A percentile compares a stretch with the other conserved stretches of the same genome.
Conservation (phyloP, 2,797 vertebrate genomes). For the Leptodactylus fallax region DNA sequence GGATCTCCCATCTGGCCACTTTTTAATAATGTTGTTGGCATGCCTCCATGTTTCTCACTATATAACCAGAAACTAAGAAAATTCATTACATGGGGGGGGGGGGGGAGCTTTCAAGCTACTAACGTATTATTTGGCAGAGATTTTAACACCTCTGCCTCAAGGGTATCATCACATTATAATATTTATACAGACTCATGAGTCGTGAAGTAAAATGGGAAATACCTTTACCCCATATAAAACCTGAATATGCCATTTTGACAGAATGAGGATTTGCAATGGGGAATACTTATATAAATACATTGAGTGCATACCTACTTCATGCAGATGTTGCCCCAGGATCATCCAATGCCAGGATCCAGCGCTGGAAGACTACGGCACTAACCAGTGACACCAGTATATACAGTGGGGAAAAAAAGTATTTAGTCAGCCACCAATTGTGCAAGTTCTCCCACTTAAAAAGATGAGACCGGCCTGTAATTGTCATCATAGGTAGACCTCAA, state of each 20-base stretch:
- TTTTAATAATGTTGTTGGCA: slow-evolving; percentile 58
- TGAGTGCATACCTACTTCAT: no score
- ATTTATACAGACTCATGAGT: neutral
- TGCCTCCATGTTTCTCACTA: slow-evolving; percentile 22
- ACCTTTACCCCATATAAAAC: neutral
- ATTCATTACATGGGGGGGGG: neutral
- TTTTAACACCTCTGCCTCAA: neutral
- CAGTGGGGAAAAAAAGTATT: no score
- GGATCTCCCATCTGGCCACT: slow-evolving; percentile 57
- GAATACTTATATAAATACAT: neutral
- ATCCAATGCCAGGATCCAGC: no score
- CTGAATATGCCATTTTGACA: neutral
- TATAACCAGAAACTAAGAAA: slow-evolving; percentile 31
- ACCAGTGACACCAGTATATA: no score
- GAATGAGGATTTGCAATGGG: neutral
- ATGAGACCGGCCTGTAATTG: no score
- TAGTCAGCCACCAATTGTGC: no score
- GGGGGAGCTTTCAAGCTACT: neutral
- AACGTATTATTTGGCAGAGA: neutral
- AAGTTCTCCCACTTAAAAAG: no score
- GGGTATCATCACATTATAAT: neutral
- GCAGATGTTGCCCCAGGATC: no score
- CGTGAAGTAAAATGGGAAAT: neutral
- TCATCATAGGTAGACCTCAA: no score
- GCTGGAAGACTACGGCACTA: no score